Evolutionary conservation across 2,797 vertebrate genomes (phyloP), one percentile per base, ranked within the genome.

Genomic region (Gobio occitaniae): DNA sequence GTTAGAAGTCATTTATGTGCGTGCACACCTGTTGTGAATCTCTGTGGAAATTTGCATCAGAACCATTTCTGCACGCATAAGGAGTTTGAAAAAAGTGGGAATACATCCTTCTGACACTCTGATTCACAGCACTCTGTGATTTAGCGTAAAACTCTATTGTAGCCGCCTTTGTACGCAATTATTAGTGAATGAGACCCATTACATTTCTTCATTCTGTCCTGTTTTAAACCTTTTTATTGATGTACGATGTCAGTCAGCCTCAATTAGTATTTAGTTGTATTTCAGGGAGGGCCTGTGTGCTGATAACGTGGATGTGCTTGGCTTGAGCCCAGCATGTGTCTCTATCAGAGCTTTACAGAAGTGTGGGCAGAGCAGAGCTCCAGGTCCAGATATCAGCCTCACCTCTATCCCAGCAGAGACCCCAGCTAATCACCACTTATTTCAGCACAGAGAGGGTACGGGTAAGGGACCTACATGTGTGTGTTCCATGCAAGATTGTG

Each of bases 341-440:
- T 72, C 77, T 81, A 84, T 90, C 86, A 83, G 71, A 63, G 83
- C 44, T 61, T 81, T 47, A 66, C 79, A 89, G 80, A 72, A 77
- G 65, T 82, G 59, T 85, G 75, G 56, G n/a, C 47, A 48, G 66
- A 86, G 78, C 79, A 50, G 61, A 84, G 48, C 86, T 88, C 65
- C 44, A 65, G 68, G 71, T 75, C 44, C 66, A 54, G 71, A 87
- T 89, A 90, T 84, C 84, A 86, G 72, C 84, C 80, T 87, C 84
- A 82, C 70, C 87, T 86, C 83, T 74, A 78, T 80, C 78, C 72
- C 86, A 83, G 72, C 81, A 66, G 77, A 81, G 74, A 86, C 76
- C 70, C 61, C 63, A 71, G 68, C 86, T 86, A 89, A 90, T 86
- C 86, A 86, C 38, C 17, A 25, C 38, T 89, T 90, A 87, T 86